Percentiles rank a stretch among this genome's conserved stretches.
Conservation (phyloP, 2,113 vertebrate species). For the Cisticola juncidis region DNA sequence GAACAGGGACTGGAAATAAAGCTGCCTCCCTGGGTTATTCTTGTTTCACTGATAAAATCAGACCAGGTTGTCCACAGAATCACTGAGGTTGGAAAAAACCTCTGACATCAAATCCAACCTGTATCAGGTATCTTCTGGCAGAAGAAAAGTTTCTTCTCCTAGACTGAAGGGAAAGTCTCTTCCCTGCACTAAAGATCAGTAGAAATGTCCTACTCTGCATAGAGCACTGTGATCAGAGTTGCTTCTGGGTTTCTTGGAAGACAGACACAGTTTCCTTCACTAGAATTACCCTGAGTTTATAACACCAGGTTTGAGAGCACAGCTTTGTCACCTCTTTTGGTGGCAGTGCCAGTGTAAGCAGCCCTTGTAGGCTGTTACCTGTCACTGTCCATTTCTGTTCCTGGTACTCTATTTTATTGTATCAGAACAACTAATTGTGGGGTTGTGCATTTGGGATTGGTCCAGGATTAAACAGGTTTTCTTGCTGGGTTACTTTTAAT, state of each 20-base stretch:
- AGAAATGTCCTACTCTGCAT: neutral
- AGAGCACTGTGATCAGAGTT: neutral
- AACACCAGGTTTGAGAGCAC: neutral
- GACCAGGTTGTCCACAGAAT: neutral
- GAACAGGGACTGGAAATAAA: neutral
- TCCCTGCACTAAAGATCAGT: neutral
- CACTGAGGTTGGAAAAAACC: neutral
- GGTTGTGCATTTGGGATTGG: neutral
- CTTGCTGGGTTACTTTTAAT: neutral
- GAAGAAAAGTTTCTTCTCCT: neutral
- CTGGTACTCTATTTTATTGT: neutral
- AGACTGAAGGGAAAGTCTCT: neutral
- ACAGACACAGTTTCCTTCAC: neutral
- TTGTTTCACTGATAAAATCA: neutral
- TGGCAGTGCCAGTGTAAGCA: neutral
- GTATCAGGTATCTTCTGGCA: neutral
- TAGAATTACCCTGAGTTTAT: neutral
- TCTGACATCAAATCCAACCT: neutral
- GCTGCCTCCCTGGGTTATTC: neutral
- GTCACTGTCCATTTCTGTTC: neutral
- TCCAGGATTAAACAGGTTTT: neutral
- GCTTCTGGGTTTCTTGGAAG: neutral
- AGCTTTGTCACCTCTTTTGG: neutral
- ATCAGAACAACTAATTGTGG: neutral
- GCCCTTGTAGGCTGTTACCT: neutral